phyloP scores from a whole-genome alignment of 2,888 invertebrate genomes.

The Abscondita cerata region DNA sequence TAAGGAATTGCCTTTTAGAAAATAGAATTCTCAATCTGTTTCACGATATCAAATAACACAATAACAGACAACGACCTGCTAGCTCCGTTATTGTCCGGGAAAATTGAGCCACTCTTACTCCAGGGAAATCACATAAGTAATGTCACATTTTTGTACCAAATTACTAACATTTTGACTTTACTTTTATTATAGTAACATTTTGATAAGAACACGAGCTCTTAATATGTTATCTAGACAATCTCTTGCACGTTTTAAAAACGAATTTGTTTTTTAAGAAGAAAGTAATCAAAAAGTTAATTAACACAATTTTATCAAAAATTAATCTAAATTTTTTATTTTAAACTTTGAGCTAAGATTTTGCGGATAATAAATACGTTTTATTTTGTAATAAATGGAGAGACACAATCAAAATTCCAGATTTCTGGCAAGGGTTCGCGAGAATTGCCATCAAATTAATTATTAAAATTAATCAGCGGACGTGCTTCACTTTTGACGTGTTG shows the following conservation, averaged over 20 bases:
- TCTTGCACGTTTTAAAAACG: too few relatives aligned
- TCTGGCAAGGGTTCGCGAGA: slow-evolving; percentile 26
- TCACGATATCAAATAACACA: slow-evolving; percentile 32
- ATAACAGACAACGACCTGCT: slow-evolving; percentile 30
- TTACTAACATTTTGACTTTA: slow-evolving; percentile 26
- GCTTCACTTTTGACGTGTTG: slow-evolving; percentile 20
- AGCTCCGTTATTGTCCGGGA: slow-evolving; percentile 32
- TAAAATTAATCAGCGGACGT: slow-evolving; percentile 26
- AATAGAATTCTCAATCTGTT: slow-evolving; percentile 25
- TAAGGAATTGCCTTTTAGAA: too few relatives aligned
- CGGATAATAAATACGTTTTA: slow-evolving; percentile 6
- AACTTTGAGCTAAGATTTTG: slow-evolving; percentile 9
- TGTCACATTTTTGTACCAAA: slow-evolving; percentile 32
- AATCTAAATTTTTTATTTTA: slow-evolving; percentile 1
- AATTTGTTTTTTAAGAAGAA: too few relatives aligned
- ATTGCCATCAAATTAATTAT: slow-evolving; percentile 29
- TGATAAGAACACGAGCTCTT: neutral
- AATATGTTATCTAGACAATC: too few relatives aligned
- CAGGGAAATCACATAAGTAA: slow-evolving; percentile 35
- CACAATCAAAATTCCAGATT: slow-evolving; percentile 17
- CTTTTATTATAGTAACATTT: slow-evolving; percentile 20
- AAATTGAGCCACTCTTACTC: slow-evolving; percentile 34
- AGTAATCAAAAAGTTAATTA: too few relatives aligned
- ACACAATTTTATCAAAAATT: too few relatives aligned
- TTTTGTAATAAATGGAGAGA: slow-evolving; percentile 20